phyloP scores from a whole-genome alignment of 2,888 invertebrate genomes.

The Cryptosula pallasiana region DNA sequence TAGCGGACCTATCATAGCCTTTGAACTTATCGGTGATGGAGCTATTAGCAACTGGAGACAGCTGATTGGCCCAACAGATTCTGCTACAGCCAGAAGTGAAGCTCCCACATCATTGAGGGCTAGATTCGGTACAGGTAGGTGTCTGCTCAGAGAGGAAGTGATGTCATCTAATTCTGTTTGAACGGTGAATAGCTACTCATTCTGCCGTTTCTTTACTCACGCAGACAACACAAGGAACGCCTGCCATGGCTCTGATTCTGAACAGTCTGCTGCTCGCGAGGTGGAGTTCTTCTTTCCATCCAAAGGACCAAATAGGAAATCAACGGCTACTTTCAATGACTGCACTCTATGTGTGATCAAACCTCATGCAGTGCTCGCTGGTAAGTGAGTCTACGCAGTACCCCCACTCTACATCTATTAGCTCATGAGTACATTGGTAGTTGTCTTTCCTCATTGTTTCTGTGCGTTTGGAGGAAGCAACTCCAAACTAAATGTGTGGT shows the following conservation, averaged over 20 bases:
- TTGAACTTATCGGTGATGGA: conserved; percentile 70
- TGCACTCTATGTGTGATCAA: conserved; percentile 69
- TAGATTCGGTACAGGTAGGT: conserved; percentile 45
- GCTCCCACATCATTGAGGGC: conserved; percentile 44
- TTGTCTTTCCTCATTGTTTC: too few species aligned
- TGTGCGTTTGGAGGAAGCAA: too few species aligned
- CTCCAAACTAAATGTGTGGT: too few species aligned
- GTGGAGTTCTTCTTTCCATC: conserved; percentile 55
- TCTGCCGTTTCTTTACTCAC: neutral
- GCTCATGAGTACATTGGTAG: too few species aligned
- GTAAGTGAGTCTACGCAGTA: too few species aligned
- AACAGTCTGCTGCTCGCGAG: conserved; percentile 58
- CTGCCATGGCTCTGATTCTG: conserved; percentile 61
- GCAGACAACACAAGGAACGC: conserved; percentile 45
- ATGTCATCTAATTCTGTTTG: too few species aligned
- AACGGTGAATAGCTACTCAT: too few species aligned
- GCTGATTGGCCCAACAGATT: conserved; percentile 58
- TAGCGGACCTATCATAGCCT: conserved; percentile 65
- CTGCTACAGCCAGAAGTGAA: conserved; percentile 38
- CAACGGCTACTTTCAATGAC: conserved; percentile 47
- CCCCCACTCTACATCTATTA: too few species aligned
- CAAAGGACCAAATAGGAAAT: conserved; percentile 37
- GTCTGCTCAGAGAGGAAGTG: too few species aligned
- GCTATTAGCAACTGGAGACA: conserved; percentile 62
- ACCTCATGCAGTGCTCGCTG: conserved; percentile 78